These are phyloP conservation scores for Equus przewalskii DNA, from an alignment of 2,113 vertebrate species.

Conservation along the genomic window DNA sequence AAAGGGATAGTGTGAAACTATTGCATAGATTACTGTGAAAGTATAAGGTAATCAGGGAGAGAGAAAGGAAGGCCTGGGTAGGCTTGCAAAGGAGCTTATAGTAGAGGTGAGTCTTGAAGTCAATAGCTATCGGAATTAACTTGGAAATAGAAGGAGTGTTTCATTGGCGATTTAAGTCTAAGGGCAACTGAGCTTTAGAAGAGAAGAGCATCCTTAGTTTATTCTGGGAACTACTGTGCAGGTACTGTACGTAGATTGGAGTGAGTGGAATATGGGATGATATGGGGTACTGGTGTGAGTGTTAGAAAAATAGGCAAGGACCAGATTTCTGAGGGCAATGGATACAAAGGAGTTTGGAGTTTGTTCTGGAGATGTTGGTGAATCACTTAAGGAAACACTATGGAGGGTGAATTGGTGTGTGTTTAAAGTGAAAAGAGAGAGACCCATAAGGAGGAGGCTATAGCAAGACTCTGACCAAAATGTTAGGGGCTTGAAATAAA, in stretches of 20 bases:
- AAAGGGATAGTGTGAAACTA: neutral
- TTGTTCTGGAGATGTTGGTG: neutral
- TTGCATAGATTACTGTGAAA: neutral
- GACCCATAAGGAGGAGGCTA: neutral
- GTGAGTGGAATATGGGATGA: neutral
- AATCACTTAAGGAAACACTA: neutral
- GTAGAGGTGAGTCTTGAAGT: neutral
- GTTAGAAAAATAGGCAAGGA: neutral
- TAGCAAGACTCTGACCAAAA: neutral
- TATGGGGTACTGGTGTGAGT: neutral
- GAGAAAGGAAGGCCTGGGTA: neutral
- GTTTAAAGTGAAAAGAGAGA: neutral
- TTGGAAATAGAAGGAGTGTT: neutral
- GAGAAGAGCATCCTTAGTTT: neutral
- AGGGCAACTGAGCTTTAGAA: neutral
- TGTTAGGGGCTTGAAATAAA: conserved; percentile 2
- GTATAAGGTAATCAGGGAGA: neutral
- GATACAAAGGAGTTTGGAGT: conserved; percentile 13
- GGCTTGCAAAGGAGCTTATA: neutral
- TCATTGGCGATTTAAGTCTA: conserved; percentile 50
- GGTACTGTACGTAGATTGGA: neutral
- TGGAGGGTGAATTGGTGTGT: neutral
- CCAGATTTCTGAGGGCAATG: neutral
- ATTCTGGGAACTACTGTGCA: neutral
- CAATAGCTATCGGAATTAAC: conserved; percentile 30